phyloP scores from a whole-genome alignment of 2,797 vertebrate genomes.

The Manis javanica region DNA sequence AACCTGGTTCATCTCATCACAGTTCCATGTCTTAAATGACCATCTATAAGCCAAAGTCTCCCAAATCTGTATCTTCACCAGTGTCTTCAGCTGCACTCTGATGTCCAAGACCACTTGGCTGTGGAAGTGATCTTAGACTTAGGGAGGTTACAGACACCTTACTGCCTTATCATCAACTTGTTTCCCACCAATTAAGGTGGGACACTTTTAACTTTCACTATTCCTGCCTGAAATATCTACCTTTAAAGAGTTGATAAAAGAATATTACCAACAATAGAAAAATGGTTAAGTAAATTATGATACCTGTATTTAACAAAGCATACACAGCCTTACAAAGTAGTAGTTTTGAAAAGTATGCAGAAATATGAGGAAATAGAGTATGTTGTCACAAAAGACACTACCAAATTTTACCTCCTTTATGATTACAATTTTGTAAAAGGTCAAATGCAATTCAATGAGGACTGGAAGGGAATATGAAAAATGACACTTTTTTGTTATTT shows the following conservation, averaged over 20 bases:
- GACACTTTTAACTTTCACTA: neutral
- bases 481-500: neutral
- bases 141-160: neutral
- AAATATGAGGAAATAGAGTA: neutral
- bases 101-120: neutral
- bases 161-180: neutral
- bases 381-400: conserved; percentile 14
- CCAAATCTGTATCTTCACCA: neutral
- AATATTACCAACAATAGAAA: conserved; percentile 9
- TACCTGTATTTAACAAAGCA: neutral
- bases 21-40: neutral
- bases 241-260: conserved; percentile 23
- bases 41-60: neutral
- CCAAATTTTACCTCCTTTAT: conserved; percentile 20
- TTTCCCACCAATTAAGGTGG: neutral
- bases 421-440: conserved; percentile 32
- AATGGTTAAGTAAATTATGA: neutral
- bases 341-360: neutral
- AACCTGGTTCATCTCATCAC: neutral
- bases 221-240: neutral
- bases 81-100: neutral
- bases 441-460: neutral
- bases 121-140: neutral
- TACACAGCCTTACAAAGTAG: neutral
- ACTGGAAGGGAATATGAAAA: neutral